Conservation (phyloP, 2,888 invertebrate genomes). For the Miltochrista miniata region DNA sequence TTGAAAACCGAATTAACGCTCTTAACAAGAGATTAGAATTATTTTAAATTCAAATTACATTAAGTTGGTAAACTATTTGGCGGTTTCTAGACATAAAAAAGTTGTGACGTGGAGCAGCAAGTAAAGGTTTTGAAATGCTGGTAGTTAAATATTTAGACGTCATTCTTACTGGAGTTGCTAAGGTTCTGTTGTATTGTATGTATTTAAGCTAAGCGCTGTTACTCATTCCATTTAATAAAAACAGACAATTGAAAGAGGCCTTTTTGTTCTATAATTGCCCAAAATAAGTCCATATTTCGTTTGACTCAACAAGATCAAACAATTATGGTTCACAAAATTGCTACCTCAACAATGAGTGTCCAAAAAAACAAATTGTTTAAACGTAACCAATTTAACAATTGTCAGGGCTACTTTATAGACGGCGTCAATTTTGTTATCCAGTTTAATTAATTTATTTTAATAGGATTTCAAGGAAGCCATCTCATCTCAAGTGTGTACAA, state of each 20-base stretch:
- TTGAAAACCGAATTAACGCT: no score
- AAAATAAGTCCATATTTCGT: slow-evolving; percentile 29
- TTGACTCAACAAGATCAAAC: slow-evolving; percentile 22
- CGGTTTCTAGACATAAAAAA: no score
- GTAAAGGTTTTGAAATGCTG: no score
- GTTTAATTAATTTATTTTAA: no score
- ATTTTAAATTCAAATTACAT: no score
- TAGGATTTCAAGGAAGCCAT: neutral
- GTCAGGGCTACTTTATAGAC: slow-evolving; percentile 29
- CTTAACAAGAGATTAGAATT: no score
- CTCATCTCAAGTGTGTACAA: no score
- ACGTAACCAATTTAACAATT: slow-evolving; percentile 66
- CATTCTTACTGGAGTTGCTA: no score
- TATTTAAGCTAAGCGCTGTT: neutral
- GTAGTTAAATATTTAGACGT: no score
- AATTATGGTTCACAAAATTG: slow-evolving; percentile 26
- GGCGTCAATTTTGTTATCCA: neutral
- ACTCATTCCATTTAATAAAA: slow-evolving; percentile 7
- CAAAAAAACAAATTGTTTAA: slow-evolving; percentile 42
- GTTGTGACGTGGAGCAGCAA: no score
- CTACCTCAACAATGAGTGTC: slow-evolving; percentile 35
- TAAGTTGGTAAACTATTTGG: no score
- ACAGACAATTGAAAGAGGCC: slow-evolving; percentile 8
- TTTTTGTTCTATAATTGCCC: slow-evolving; percentile 14
- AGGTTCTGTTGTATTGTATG: neutral